Conservation (phyloP, 1,140 invertebrate species). For the Octopus bimaculoides region DNA sequence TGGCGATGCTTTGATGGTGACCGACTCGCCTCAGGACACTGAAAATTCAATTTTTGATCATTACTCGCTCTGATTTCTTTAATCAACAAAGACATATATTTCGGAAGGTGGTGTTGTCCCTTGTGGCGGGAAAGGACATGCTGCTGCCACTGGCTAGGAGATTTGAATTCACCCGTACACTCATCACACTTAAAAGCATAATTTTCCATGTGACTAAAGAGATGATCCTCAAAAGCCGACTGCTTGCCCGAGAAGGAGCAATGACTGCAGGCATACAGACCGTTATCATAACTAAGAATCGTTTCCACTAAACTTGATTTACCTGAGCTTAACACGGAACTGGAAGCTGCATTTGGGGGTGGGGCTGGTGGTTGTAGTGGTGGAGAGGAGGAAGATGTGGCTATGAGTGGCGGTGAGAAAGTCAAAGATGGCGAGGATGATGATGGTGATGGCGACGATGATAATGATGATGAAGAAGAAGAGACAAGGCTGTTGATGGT, state of each 20-base stretch:
- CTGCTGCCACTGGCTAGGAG: neutral
- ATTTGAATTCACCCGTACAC: neutral
- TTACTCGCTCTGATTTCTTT: too few relatives aligned
- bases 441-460: neutral
- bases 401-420: neutral
- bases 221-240: neutral
- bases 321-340: neutral
- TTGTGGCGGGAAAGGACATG: neutral
- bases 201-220: neutral
- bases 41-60: too few relatives aligned
- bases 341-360: neutral
- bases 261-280: neutral
- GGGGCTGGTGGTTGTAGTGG: neutral
- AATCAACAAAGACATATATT: neutral
- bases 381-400: neutral
- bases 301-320: neutral
- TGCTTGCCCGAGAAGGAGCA: neutral
- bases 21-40: too few relatives aligned
- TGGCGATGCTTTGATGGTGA: too few relatives aligned
- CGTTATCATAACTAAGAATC: neutral
- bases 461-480: too few relatives aligned
- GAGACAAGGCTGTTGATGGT: too few relatives aligned
- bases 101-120: neutral
- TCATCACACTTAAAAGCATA: neutral
- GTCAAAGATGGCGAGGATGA: neutral